phyloP scores from a whole-genome alignment of 2,888 invertebrate species.

The Tridacna crocea region DNA sequence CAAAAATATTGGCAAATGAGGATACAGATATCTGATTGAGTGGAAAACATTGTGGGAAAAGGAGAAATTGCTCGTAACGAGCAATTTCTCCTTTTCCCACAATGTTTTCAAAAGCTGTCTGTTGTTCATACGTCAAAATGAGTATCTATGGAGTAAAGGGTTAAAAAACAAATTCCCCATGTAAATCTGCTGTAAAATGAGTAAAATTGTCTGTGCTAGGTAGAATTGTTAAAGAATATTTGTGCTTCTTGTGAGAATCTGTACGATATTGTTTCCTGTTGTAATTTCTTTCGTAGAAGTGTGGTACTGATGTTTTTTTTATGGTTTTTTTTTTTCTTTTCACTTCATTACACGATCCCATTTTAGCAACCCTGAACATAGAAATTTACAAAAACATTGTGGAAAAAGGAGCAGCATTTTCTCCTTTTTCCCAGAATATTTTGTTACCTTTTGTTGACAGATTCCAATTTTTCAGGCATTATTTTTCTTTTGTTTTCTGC shows the following conservation, averaged over 20 bases:
- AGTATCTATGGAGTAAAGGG: not conserved
- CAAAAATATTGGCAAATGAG: too few relatives aligned
- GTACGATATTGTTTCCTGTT: too few relatives aligned
- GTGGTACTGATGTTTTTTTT: not conserved
- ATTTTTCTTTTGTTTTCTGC: not conserved
- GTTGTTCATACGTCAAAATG: not conserved
- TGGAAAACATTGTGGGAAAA: too few relatives aligned
- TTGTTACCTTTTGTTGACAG: not conserved
- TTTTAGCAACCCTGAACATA: not conserved
- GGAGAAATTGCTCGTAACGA: not conserved
- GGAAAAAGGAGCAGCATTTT: not conserved
- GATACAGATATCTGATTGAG: too few relatives aligned
- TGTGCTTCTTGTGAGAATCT: too few relatives aligned
- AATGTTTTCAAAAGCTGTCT: not conserved
- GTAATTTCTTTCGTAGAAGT: too few relatives aligned
- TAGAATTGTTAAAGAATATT: too few relatives aligned
- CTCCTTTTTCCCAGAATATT: not conserved
- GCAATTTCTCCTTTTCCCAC: not conserved
- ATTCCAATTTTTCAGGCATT: not conserved
- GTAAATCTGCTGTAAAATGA: too few relatives aligned
- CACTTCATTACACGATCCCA: not conserved
- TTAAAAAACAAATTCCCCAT: too few relatives aligned
- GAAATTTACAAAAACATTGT: not conserved
- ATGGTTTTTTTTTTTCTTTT: not conserved
- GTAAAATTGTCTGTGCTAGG: too few relatives aligned